These are phyloP conservation scores for Drymonia ruficornis DNA, from an alignment of 2,888 invertebrate species.

Conservation along the genomic window DNA sequence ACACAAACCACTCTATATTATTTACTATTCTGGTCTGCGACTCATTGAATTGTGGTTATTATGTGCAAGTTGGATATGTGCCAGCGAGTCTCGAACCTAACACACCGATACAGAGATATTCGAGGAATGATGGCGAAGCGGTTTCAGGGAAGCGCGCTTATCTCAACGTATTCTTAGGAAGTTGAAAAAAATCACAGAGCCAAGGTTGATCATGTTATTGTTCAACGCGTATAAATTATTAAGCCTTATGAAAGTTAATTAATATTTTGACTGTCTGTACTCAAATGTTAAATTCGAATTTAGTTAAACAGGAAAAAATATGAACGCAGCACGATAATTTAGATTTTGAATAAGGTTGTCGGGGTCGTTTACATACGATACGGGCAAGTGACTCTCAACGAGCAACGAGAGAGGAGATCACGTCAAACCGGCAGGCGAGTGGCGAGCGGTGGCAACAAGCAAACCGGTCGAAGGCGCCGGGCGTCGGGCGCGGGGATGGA, in stretches of 20 bases:
- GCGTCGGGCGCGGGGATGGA: conserved; percentile 61
- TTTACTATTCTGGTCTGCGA: conserved; percentile 84
- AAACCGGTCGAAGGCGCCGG: conserved; percentile 83
- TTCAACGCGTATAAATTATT: conserved; percentile 16
- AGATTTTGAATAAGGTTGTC: conserved; percentile 58
- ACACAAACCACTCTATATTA: conserved; percentile 81
- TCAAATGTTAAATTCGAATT: not conserved
- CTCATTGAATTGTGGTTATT: conserved; percentile 85
- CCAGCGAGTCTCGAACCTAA: conserved; percentile 75
- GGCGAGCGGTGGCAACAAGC: conserved; percentile 70
- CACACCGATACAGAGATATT: conserved; percentile 78
- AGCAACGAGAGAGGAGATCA: conserved; percentile 79
- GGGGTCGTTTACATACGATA: conserved; percentile 79
- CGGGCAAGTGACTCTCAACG: conserved; percentile 69
- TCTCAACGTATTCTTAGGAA: conserved; percentile 44
- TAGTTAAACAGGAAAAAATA: conserved; percentile 21
- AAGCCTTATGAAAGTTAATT: not conserved
- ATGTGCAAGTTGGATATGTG: conserved; percentile 83
- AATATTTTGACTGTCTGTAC: not conserved
- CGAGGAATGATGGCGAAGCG: conserved; percentile 72
- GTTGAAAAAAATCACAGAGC: conserved; percentile 54
- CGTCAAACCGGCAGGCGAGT: conserved; percentile 78
- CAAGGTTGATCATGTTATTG: conserved; percentile 53
- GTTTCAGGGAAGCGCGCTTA: conserved; percentile 61
- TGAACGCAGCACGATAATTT: conserved; percentile 37